Evolutionary conservation across 92 coral and sea anemone genomes (phyloP).

Genomic region (Epizoanthus illoricatus): DNA sequence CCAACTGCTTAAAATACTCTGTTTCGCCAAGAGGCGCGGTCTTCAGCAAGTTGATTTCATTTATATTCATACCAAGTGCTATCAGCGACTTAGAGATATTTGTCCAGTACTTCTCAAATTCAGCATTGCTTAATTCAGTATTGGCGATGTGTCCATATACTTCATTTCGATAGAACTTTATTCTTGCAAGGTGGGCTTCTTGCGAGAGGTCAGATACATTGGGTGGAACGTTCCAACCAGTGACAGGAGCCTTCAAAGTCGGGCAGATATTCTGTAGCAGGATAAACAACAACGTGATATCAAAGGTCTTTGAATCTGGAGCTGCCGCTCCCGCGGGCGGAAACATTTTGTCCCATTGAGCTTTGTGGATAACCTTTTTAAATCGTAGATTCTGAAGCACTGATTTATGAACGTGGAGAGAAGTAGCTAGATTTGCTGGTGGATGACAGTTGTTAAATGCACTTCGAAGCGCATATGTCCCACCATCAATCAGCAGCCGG

Average conservation of each 20-base stretch:
- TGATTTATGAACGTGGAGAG: background rate
- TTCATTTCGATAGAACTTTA: constrained; percentile 47
- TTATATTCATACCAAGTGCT: background rate
- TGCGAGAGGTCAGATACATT: constrained; percentile 8
- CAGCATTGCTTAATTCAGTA: background rate
- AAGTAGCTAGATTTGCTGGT: constrained; percentile 15
- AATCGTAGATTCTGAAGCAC: background rate
- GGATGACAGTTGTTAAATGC: constrained; percentile 18
- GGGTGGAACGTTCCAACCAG: constrained; percentile 57
- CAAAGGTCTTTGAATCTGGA: constrained; percentile 52
- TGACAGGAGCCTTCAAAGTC: constrained; percentile 30
- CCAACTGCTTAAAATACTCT: too few relatives aligned
- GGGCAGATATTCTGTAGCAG: constrained; percentile 47
- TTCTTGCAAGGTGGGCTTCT: constrained; percentile 41
- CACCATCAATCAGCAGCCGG: constrained; percentile 46
- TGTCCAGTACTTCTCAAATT: background rate
- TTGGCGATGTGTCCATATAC: constrained; percentile 16
- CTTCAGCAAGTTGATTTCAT: too few relatives aligned
- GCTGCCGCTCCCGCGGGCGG: constrained; percentile 27
- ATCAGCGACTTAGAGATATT: background rate
- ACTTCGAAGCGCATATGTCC: constrained; percentile 27
- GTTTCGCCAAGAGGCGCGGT: too few relatives aligned
- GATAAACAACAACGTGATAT: constrained; percentile 53
- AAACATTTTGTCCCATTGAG: constrained; percentile 54
- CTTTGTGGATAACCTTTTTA: constrained; percentile 18